Percentiles rank a stretch among this genome's conserved stretches.
These are phyloP conservation scores for Bubo scandiacus DNA, from an alignment of 2,113 vertebrate genomes.

Conservation along the genomic window DNA sequence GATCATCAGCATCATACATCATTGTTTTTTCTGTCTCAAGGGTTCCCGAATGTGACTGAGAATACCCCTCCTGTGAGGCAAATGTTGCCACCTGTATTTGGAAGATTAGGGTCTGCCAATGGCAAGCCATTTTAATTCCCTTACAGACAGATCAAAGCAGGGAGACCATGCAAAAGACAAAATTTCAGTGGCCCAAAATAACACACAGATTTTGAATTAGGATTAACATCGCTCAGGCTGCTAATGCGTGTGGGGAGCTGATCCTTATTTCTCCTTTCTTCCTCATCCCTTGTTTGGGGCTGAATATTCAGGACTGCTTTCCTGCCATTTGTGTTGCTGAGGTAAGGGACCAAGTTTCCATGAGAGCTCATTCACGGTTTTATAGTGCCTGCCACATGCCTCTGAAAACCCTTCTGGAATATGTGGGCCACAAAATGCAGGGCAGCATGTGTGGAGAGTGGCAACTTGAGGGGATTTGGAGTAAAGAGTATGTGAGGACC, in stretches of 20 bases:
- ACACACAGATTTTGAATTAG: neutral
- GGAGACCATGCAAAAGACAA: neutral
- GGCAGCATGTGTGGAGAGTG: rapidly evolving
- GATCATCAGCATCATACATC: neutral
- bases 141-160: neutral
- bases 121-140: neutral
- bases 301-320: neutral
- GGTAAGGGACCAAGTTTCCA: neutral
- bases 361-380: neutral
- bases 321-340: neutral
- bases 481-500: neutral
- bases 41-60: neutral
- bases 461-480: neutral
- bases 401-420: neutral
- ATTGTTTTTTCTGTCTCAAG: neutral
- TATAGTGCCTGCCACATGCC: neutral
- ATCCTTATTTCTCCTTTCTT: neutral
- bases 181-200: neutral
- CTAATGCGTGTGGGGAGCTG: neutral
- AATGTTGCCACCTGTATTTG: neutral
- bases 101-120: neutral
- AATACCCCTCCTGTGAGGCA: neutral
- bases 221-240: neutral
- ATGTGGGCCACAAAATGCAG: neutral
- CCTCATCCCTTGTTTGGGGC: neutral